Base-by-base conservation (phyloP, 35 echinoderm and acorn worm genomes). In the Acanthaster planci region DNA sequence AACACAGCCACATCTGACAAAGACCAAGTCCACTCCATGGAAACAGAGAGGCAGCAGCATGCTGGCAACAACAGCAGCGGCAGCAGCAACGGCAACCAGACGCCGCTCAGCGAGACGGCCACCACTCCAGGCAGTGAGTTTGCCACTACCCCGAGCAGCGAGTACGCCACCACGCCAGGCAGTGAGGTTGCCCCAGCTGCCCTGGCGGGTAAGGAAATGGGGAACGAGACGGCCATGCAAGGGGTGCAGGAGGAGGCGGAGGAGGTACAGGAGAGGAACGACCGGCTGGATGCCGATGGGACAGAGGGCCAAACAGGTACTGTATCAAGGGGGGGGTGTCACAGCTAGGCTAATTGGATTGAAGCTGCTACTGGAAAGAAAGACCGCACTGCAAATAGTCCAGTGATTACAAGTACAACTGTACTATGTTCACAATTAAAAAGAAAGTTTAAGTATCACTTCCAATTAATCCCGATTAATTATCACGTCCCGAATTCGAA, bases 51-150 rank as follows among this genome's bases (percentile, higher is more conserved):
- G 19, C 40, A 86, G 16, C 67, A 86, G 17, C 31, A 26, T 17
- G 80, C 12, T 36, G 79, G 31, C 7, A 83, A 31, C 9, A 57
- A 8, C 78, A 77, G 60, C 80, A 87, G 57, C 78, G 36, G 77
- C 18, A 92, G 80, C 80, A 85, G 79, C 77, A 91, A 86, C 40
- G 57, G 84, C 10, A 86, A 91, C 76, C 84, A 86, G 37, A 31
- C 38, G 36, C 55, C 38, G 40, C 64, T 72, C 86, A 80, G 77
- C 23, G 86, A 78, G 55, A 81, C 78, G 23, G 80, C 55, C 42
- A 81, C 78, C 8, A 80, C 86, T 21, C 86, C 86, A 47, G 77
- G 80, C 23, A 67, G 38, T 5, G 52, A 80, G 86, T 81, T 55
- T 38, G 44, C 86, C 14, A 35, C 64, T 26, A 72, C 64, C 30